A percentile compares a stretch with the other conserved stretches of the same genome.
Evolutionary conservation across 2,888 invertebrate species (phyloP).

Genomic region (Lasioglossum oenotherae): DNA sequence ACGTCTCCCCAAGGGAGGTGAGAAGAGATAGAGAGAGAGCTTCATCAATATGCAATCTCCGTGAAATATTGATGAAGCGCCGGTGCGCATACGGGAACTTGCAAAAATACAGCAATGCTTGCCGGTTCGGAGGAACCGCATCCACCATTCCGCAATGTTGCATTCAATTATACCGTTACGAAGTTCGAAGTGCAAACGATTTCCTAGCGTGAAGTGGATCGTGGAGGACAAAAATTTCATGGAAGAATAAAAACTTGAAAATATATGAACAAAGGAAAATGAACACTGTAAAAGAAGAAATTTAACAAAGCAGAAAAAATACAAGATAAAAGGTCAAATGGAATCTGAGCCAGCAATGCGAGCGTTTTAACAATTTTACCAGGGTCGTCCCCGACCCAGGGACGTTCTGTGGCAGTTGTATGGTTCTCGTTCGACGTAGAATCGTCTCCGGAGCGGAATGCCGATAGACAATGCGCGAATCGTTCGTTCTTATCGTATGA

Average conservation of each 20-base stretch:
- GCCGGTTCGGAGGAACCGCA: background rate
- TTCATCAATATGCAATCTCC: background rate
- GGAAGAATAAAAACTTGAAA: background rate
- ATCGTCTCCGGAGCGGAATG: constrained; percentile 8
- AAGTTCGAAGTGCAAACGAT: background rate
- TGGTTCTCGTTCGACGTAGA: background rate
- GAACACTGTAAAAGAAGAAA: background rate
- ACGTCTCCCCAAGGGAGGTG: background rate
- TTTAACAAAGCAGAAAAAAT: background rate
- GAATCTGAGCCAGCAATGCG: too few species aligned
- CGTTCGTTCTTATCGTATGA: constrained; percentile 60
- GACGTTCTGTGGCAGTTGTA: background rate
- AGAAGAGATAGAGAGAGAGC: background rate
- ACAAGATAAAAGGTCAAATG: background rate
- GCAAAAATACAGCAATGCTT: background rate
- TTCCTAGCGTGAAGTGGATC: background rate
- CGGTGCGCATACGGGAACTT: background rate
- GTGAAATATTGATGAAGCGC: background rate
- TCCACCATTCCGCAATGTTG: background rate
- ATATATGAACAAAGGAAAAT: background rate
- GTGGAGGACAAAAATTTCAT: background rate
- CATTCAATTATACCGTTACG: background rate
- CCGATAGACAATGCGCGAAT: constrained; percentile 58
- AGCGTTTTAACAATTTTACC: background rate
- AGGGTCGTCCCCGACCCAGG: background rate